A percentile compares a stretch with the other conserved stretches of the same genome.
Evolutionary conservation across 2,888 invertebrate species (phyloP).

Genomic region (Pherbina coryleti): DNA sequence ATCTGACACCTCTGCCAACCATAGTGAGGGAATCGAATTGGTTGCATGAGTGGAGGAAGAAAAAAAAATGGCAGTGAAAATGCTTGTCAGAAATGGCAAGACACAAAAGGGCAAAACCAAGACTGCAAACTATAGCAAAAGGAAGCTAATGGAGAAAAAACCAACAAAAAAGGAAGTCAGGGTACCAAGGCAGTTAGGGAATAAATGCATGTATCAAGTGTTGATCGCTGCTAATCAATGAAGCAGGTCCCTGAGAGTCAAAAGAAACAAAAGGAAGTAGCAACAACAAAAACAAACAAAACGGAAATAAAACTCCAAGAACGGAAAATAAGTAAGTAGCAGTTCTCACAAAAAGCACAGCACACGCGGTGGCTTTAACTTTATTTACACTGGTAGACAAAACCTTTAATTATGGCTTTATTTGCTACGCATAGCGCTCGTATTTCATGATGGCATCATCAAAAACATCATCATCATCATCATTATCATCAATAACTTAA

Average conservation of each 20-base stretch:
- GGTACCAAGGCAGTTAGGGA: neutral
- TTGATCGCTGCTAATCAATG: conserved; percentile 20
- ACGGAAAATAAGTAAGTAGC: no score
- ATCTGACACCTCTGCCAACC: conserved; percentile 4
- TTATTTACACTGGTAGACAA: no score
- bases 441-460: no score
- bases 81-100: neutral
- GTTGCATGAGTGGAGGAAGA: neutral
- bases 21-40: neutral
- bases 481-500: no score
- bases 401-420: no score
- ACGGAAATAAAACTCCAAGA: neutral
- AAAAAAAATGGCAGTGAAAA: neutral
- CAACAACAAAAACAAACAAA: neutral
- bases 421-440: no score
- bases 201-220: neutral
- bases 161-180: neutral
- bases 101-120: neutral
- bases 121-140: neutral
- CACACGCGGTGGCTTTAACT: no score
- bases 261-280: neutral
- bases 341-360: no score
- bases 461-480: no score
- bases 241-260: conserved; percentile 21
- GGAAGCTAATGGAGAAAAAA: neutral